phyloP scores from a whole-genome alignment of 1,140 invertebrate genomes.

The Apocrypta bakeri region DNA sequence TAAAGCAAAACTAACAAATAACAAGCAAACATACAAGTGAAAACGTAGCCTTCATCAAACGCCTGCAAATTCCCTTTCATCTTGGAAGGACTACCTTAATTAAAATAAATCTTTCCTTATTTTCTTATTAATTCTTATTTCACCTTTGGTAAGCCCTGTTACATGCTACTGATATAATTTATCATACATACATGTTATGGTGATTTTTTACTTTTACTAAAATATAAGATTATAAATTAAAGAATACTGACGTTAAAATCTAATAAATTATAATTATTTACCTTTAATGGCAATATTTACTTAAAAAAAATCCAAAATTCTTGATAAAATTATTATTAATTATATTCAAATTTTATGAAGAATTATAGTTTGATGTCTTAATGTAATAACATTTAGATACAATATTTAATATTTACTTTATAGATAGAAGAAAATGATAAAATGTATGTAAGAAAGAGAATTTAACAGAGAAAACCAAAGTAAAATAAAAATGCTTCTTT shows the following conservation, averaged over 20 bases:
- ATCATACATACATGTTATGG: neutral
- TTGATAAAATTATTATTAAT: too few species aligned
- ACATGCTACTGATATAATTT: neutral
- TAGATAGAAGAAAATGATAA: too few species aligned
- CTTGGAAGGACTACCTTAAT: slow-evolving; percentile 39
- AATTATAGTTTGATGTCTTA: too few species aligned
- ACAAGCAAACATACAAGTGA: slow-evolving; percentile 31
- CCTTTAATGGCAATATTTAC: neutral
- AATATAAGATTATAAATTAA: neutral
- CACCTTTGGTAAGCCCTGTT: slow-evolving; percentile 6
- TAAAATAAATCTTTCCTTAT: slow-evolving; percentile 38
- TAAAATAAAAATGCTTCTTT: too few species aligned
- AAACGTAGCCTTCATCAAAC: slow-evolving; percentile 27
- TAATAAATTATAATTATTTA: neutral
- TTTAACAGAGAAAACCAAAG: too few species aligned
- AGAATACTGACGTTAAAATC: neutral
- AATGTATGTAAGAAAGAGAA: too few species aligned
- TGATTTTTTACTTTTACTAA: neutral
- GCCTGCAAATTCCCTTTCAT: slow-evolving; percentile 38
- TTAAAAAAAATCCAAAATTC: too few species aligned
- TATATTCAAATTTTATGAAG: too few species aligned
- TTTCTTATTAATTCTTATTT: slow-evolving; percentile 17
- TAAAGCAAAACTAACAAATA: slow-evolving; percentile 29
- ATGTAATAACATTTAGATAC: too few species aligned
- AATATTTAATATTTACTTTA: too few species aligned